Conservation (phyloP, 2,888 invertebrate genomes). For the Torymus texanus region DNA sequence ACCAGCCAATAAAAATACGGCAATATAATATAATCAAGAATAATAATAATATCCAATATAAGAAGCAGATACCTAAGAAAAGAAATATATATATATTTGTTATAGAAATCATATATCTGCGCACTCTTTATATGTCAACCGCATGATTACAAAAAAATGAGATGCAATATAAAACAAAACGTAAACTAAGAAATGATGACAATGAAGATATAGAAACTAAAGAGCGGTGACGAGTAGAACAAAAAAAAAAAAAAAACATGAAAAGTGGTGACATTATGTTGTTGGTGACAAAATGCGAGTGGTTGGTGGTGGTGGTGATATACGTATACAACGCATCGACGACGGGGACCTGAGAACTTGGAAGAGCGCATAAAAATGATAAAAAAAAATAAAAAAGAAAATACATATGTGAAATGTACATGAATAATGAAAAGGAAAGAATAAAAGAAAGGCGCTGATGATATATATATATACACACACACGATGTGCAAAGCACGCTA, state of each 20-base stretch:
- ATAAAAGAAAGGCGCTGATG: background rate
- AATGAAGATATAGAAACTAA: too few relatives aligned
- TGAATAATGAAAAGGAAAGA: background rate
- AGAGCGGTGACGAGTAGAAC: background rate
- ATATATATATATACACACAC: too few relatives aligned
- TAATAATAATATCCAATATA: constrained; percentile 3
- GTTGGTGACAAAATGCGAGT: constrained; percentile 6
- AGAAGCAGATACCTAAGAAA: constrained; percentile 41
- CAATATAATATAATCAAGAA: constrained; percentile 10
- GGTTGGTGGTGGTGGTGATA: background rate
- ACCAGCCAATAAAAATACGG: constrained; percentile 30
- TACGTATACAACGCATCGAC: constrained; percentile 8
- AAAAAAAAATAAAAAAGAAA: background rate
- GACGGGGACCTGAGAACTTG: constrained; percentile 33
- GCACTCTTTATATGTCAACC: background rate
- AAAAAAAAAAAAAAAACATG: constrained; percentile 18
- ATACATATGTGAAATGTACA: background rate
- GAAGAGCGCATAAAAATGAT: constrained; percentile 20
- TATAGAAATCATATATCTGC: constrained; percentile 1
- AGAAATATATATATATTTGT: background rate
- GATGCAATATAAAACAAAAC: too few relatives aligned
- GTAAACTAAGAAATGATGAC: too few relatives aligned
- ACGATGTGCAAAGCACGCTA: too few relatives aligned
- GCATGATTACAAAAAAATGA: too few relatives aligned
- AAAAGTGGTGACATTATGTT: background rate